phyloP scores from a whole-genome alignment of 2,797 vertebrate genomes.

The Coranthus polyacanthus region DNA sequence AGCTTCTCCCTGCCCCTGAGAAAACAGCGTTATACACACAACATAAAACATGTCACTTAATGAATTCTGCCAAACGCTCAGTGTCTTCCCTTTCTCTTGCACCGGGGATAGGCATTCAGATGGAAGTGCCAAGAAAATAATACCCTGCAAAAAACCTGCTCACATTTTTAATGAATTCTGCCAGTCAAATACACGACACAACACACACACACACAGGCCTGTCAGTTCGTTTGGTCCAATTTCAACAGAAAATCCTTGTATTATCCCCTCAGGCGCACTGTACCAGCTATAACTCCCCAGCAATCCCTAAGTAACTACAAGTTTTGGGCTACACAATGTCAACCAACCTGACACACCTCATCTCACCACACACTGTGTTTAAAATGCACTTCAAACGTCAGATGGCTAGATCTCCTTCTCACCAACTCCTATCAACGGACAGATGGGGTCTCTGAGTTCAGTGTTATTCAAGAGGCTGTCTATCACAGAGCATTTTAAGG shows the following conservation, averaged over 20 bases:
- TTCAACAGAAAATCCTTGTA: constrained; percentile 55
- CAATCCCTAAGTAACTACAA: constrained; percentile 44
- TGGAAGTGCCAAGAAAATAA: constrained; percentile 58
- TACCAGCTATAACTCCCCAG: constrained; percentile 26
- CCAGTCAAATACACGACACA: constrained; percentile 55
- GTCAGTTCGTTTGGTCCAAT: constrained; percentile 55
- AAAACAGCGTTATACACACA: constrained; percentile 49
- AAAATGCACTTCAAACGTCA: constrained; percentile 31
- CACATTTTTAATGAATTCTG: constrained; percentile 69
- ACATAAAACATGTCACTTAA: constrained; percentile 34
- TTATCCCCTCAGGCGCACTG: constrained; percentile 40
- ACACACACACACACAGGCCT: constrained; percentile 13
- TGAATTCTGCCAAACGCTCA: constrained; percentile 48
- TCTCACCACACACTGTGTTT: constrained; percentile 22
- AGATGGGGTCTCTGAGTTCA: constrained; percentile 40
- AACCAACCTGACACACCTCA: constrained; percentile 42
- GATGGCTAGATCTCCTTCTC: constrained; percentile 34
- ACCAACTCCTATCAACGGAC: constrained; percentile 30
- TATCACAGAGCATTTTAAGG: constrained; percentile 55
- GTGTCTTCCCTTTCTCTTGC: constrained; percentile 40
- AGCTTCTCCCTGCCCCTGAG: constrained; percentile 84
- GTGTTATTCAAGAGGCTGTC: constrained; percentile 25
- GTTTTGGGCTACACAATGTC: constrained; percentile 39
- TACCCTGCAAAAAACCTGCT: constrained; percentile 52
- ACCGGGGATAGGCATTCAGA: constrained; percentile 36